Evolutionary conservation across 2,888 invertebrate genomes (phyloP), one percentile per base, ranked within the genome.

Genomic region (Andrena marginata): DNA sequence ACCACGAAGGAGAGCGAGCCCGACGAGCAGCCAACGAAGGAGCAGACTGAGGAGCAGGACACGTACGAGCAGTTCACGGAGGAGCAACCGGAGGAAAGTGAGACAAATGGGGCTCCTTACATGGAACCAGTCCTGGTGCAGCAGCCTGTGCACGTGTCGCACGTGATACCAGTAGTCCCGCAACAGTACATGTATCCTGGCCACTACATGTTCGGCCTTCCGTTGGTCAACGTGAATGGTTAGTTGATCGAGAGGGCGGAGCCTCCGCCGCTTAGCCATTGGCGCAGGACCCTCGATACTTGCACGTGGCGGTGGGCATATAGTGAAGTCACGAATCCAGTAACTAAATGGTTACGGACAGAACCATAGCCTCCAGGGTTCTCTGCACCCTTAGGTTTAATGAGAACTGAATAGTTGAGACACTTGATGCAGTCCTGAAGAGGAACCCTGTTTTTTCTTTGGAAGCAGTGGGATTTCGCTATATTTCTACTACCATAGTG

Each of bases 191-290:
- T 95, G 88, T 95, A 95, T 85, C 95, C 95, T n/a, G 95, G 95
- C 69, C 93, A 93, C 82, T 95, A 94, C 90, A 94, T 95, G 94
- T 95, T 95, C 86, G 95, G 95, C 5, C 94, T 95, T 49, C 94
- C 95, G 48, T 90, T 95, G 89, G 94, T 95, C 92, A 95, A 95
- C 92, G 93, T 94, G 78, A 95, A 95, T 89, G 95, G 95, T 95
- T 92, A 91, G 93, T 91, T 90, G 78, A 71, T 77, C 76, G 31
- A 70, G 29, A 56, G 16, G 20, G 33, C 23, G 33, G 8, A 20
- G 2, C 20, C 35, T 59, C 26, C 10, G 8, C 16, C n/a, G 51
- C 10, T 64, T 23, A 42, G 29, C 26, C 23, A 5, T 33, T 26
- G 59, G 13, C 70, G 35, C 20, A 29, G 42, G 62, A 75, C 67